Base-by-base conservation (phyloP, 2,113 vertebrate species). In the Cygnus atratus region DNA sequence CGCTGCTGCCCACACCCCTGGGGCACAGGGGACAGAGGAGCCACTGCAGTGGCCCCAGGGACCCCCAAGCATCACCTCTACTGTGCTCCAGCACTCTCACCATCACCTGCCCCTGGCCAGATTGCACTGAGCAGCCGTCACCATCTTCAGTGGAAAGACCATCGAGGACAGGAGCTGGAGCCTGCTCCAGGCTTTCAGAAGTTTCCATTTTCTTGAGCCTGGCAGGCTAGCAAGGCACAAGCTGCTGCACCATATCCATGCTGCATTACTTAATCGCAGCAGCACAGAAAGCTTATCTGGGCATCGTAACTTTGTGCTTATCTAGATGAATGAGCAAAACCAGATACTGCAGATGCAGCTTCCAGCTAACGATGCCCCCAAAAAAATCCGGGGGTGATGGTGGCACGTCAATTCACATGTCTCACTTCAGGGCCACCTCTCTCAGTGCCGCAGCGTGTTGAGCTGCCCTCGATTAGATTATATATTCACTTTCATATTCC, bases 351-450 rank as follows among this genome's bases (percentile, higher is more conserved):
- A 61, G 43, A 8, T 92, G 82, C 68, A 90, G 44, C 75, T 82
- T 35, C 76, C 59, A 89, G 63, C 25, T 50, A n/a, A 28, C 1
- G 43, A 29, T 73, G 20, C 24, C 81, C 31, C 48, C 58, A 62
- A 31, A 50, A 39, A 44, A 43, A 25, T 19, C 17, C 0, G 9
- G 10, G 6, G 37, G 57, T 13, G 22, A 25, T 0, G 0, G 20
- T 1, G 44, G 19, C 54, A 72, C 3, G 2, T 10, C 10, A 8
- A 55, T 8, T 63, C 55, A 72, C 29, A 4, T 14, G 25, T 13
- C 22, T 8, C 18, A 1, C 48, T 31, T 44, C 1, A n/a, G 48
- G 50, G 9, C 52, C 57, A 39, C 26, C 39, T 59, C 16, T 58
- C 14, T 39, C 0, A 29, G 41, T 26, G 57, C 33, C 2, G 0